Conservation (phyloP, 2,797 vertebrate genomes). For the Vireo griseus region DNA sequence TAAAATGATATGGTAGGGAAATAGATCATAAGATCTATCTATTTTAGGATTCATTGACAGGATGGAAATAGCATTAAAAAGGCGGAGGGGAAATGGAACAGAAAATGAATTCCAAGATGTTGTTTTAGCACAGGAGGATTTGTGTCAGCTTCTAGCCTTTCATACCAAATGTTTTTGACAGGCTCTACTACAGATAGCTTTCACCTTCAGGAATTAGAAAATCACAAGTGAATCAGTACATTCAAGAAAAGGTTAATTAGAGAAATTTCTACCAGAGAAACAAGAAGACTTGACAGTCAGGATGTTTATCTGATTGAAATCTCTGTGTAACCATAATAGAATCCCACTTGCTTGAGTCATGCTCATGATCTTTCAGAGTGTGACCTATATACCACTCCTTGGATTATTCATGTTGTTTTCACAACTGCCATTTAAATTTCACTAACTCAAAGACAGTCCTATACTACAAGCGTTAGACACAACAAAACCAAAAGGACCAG, state of each 20-base stretch:
- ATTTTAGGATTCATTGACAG: background rate
- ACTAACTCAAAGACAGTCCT: background rate
- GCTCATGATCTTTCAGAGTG: background rate
- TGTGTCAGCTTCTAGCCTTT: background rate
- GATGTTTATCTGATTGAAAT: background rate
- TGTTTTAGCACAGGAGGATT: background rate
- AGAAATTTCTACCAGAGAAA: background rate
- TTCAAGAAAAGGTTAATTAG: background rate
- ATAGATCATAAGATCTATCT: background rate
- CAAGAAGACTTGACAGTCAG: background rate
- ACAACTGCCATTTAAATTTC: background rate
- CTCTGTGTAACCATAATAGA: background rate
- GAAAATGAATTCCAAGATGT: background rate
- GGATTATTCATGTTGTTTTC: background rate
- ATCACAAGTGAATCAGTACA: background rate
- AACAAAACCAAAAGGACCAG: background rate
- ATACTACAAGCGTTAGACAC: background rate
- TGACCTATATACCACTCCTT: background rate
- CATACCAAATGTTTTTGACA: background rate
- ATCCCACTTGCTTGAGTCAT: background rate
- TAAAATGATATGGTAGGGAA: background rate
- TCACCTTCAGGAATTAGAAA: background rate
- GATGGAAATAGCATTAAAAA: background rate
- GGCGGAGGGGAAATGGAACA: fast-evolving
- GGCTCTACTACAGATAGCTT: background rate